Evolutionary conservation across 2,797 vertebrate species (phyloP), one percentile per base, ranked within the genome.

Genomic region (Hypotaenidia okinawae): DNA sequence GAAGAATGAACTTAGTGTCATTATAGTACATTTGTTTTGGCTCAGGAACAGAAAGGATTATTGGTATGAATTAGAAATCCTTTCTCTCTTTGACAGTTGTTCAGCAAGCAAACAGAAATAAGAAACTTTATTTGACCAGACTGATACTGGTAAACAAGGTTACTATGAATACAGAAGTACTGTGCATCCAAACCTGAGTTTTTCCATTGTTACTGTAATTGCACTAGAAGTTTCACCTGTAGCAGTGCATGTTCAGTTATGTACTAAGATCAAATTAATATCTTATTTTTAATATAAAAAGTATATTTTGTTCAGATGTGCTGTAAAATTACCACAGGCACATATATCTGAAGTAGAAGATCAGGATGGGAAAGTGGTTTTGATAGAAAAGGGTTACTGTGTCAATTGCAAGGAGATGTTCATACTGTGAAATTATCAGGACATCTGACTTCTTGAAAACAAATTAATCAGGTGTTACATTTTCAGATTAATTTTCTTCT

Each of bases 61-160:
- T 94, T 70, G 86, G 18, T 89, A 47, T 91, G 52, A 89, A 78
- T 78, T 91, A 75, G 41, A 93, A 76, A 79, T 91, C 28, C 49
- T 74, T 93, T 93, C 49, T 76, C 9, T 70, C 15, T 84, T 68
- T 93, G 77, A 55, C 69, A 84, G 41, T 43, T 72, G 39, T 41
- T 94, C 63, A 91, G 58, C 43, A 75, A 67, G 37, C 64, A 95
- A 87, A 94, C 49, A 95, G 91, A 93, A 94, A 87, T 88, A 54
- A 81, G 66, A 94, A 92, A 83, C 64, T 87, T 94, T 25, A 85
- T 62, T 41, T 96, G 74, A 89, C 72, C 74, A 87, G 68, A 61
- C 62, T 80, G 75, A 84, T 94, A 61, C 78, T 85, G 39, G 52
- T 96, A 93, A 96, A 95, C 77, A 95, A 58, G 35, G 77, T 88